Evolutionary conservation across 2,888 invertebrate genomes (phyloP), one percentile per base, ranked within the genome.

Genomic region (Drosophila mimica): DNA sequence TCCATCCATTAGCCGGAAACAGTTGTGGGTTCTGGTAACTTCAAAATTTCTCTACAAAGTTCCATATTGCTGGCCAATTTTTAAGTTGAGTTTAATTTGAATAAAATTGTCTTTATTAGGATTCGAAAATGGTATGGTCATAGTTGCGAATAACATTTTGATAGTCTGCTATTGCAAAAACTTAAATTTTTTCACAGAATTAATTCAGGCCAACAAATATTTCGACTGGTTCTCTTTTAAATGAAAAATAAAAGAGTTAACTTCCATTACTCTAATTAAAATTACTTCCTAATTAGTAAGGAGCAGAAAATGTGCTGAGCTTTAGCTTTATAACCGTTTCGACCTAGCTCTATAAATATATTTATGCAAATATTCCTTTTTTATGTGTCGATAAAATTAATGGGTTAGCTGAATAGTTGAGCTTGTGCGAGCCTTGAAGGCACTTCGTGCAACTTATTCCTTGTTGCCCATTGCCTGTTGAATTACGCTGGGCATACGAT

Each of bases 401-500:
- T 43, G 8, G 51, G 30, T 31, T 65, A 20, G 65, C 33, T 40
- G 31, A 31, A 17, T n/a, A 13, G 46, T 54, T 25, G 20, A 53
- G 33, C 46, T 49, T 49, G 34, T 40, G 56, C 13, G n/a, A 33
- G 51, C 56, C 30, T 54, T 34, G 9, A 9, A 28, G 25, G 13
- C 7, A 56, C 51, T 51, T 65, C 61, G 51, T 54, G 25, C 20
- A n/a, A 36, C n/a, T 48, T 31, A 30, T 40, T 54, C 30, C 40
- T 15, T 38, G 54, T 46, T 48, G 60, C 36, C 38, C n/a, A 56
- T 38, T 51, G 70, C 70, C 51, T 33, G 34, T 59, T 51, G 17
- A 40, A 34, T 52, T 28, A 46, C 36, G 48, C 56, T 64, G 53
- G 62, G 34, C 52, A 74, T 74, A 33, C 64, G 49, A 64, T 51